A percentile compares a stretch with the other conserved stretches of the same genome.
Conservation (phyloP, 2,797 vertebrate genomes). For the Brachyrhaphis roseni region DNA sequence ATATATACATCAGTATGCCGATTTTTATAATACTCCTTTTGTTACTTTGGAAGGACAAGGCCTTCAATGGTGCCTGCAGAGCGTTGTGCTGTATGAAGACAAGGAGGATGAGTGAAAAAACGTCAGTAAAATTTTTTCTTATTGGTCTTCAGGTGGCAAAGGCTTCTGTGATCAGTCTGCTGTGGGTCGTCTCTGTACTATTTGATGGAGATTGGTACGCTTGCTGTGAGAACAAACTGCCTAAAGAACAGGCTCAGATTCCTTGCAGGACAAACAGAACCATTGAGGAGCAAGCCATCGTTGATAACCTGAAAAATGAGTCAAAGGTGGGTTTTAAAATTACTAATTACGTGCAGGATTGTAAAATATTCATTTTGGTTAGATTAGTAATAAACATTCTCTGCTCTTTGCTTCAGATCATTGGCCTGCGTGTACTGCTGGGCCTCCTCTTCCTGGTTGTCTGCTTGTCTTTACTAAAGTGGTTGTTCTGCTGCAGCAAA, state of each 20-base stretch:
- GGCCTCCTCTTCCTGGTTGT: fast-evolving
- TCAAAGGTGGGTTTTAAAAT: not conserved
- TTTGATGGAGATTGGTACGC: not conserved
- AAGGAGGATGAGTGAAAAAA: fast-evolving
- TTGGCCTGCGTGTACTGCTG: too few relatives aligned
- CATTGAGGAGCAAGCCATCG: fast-evolving
- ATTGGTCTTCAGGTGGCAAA: not conserved
- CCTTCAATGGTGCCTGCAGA: not conserved
- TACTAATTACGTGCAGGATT: not conserved
- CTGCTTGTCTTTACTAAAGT: too few relatives aligned
- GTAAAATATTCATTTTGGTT: not conserved
- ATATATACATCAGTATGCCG: fast-evolving
- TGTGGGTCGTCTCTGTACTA: not conserved
- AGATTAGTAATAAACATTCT: not conserved
- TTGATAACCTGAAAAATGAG: not conserved
- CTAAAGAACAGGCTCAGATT: fast-evolving
- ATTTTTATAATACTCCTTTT: not conserved
- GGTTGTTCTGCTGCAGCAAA: too few relatives aligned
- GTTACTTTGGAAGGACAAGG: not conserved
- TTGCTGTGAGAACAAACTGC: not conserved
- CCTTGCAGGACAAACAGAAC: not conserved
- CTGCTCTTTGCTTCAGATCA: not conserved
- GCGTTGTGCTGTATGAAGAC: fast-evolving
- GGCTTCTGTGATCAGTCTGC: not conserved
- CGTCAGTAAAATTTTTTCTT: fast-evolving